Evolutionary conservation across 2,797 vertebrate species (phyloP), one percentile per base, ranked within the genome.

Genomic region (Gephyroberyx darwinii): DNA sequence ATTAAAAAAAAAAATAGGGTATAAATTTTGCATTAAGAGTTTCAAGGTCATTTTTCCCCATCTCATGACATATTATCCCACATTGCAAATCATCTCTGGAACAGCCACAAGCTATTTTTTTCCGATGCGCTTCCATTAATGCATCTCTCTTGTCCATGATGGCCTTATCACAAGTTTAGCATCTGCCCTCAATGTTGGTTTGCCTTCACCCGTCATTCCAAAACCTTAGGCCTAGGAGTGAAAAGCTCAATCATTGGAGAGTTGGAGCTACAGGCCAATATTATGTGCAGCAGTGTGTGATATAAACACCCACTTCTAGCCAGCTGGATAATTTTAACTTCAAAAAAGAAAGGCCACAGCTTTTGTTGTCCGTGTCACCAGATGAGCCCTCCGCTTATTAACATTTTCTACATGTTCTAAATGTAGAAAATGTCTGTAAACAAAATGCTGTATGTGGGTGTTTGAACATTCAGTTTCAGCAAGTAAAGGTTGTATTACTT

Each of bases 241-340:
- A 71, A 75, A 61, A 65, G 47, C 59, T 63, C 45, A 59, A 65
- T 85, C 75, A 72, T 31, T 20, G 52, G 53, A 65, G 57, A 66
- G 62, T 73, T 43, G 41, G 43, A 45, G 69, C 88, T 16, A 61
- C 72, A 74, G 84, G 83, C 80, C 48, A 54, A 71, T 50, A 69
- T 62, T 76, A 74, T 82, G 87, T 82, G 84, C 70, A 81, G 75
- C 73, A 43, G 72, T 48, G 59, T 82, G 78, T 75, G 79, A 82
- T 74, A 65, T 56, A 76, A 90, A 87, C 82, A 75, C 71, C 70
- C 82, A 81, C 75, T 74, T 65, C 66, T 30, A 43, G 56, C 79
- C 79, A 77, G 75, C 71, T 81, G 83, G 71, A 52, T 84, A 22
- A 66, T 82, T 82, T 79, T 71, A 83, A 72, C 71, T 83, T 83